phyloP scores from a whole-genome alignment of 2,888 invertebrate species.

The Helobdella robusta region DNA sequence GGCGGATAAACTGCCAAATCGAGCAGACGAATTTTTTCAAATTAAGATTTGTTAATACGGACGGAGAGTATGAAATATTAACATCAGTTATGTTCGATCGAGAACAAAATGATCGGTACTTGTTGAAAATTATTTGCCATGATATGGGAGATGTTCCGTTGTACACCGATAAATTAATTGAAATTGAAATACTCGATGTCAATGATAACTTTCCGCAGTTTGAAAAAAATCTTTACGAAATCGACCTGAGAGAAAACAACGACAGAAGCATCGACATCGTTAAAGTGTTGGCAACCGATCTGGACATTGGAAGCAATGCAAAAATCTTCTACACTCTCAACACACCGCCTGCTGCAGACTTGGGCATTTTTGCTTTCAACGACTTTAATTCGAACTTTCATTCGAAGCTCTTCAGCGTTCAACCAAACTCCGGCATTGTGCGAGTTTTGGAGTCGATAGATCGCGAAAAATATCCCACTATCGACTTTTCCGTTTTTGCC shows the following conservation, averaged over 20 bases:
- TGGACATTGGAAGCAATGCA: constrained; percentile 17
- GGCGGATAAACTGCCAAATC: constrained; percentile 7
- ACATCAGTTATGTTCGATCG: constrained; percentile 19
- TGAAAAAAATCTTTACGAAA: not conserved
- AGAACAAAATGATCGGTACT: constrained; percentile 15
- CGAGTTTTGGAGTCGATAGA: not conserved
- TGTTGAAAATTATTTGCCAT: constrained; percentile 21
- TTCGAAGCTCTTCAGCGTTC: not conserved
- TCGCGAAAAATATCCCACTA: not conserved
- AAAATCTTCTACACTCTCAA: constrained; percentile 1
- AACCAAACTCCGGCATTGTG: not conserved
- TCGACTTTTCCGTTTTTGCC: constrained; percentile 12
- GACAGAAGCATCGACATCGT: not conserved
- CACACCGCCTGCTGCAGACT: no score
- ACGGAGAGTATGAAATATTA: constrained; percentile 26
- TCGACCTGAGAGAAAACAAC: constrained; percentile 23
- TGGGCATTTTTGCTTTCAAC: not conserved
- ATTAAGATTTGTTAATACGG: constrained; percentile 9
- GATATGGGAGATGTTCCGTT: constrained; percentile 19
- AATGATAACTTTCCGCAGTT: constrained; percentile 25
- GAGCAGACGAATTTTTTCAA: constrained; percentile 6
- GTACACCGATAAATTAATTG: constrained; percentile 7
- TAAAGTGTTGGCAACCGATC: constrained; percentile 23
- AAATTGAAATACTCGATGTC: constrained; percentile 20
- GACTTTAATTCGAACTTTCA: not conserved